These are phyloP conservation scores for Habroteleia sp. DNA, from an alignment of 2,888 invertebrate species.

Conservation along the genomic window DNA sequence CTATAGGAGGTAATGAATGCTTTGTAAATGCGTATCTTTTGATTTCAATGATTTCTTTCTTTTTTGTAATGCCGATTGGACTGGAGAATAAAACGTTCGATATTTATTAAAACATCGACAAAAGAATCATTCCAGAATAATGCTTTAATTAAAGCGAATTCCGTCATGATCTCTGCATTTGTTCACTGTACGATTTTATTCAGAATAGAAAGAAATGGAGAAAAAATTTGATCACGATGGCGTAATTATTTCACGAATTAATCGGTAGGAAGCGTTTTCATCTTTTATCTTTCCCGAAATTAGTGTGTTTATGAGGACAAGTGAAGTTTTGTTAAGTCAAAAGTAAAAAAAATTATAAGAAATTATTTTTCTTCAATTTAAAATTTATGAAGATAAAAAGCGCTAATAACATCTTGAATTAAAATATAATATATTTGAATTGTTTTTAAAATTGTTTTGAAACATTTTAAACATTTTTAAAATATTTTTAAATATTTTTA, in stretches of 20 bases:
- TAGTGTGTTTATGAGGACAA: neutral
- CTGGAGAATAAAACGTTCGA: neutral
- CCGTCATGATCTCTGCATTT: neutral
- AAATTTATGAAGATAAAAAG: too few relatives aligned
- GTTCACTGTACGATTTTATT: neutral
- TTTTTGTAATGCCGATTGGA: neutral
- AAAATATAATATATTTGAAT: too few relatives aligned
- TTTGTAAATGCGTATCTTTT: neutral
- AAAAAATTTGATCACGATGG: slow-evolving; percentile 3
- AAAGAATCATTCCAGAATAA: slow-evolving; percentile 4
- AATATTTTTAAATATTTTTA: too few relatives aligned
- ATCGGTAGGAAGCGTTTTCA: slow-evolving; percentile 1
- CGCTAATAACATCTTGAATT: too few relatives aligned
- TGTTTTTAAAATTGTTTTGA: too few relatives aligned
- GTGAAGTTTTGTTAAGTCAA: too few relatives aligned
- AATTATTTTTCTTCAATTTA: too few relatives aligned
- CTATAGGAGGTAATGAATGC: neutral
- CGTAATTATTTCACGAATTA: slow-evolving; percentile 2
- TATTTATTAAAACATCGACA: slow-evolving; percentile 3
- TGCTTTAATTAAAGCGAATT: slow-evolving; percentile 12
- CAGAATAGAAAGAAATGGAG: neutral
- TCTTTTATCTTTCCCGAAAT: neutral
- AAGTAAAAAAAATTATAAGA: too few relatives aligned
- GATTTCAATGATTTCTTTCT: neutral
- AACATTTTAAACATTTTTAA: too few relatives aligned